A percentile compares a stretch with the other conserved stretches of the same genome.
Evolutionary conservation across 2,797 vertebrate genomes (phyloP).

Genomic region (Megalops cyprinoides): DNA sequence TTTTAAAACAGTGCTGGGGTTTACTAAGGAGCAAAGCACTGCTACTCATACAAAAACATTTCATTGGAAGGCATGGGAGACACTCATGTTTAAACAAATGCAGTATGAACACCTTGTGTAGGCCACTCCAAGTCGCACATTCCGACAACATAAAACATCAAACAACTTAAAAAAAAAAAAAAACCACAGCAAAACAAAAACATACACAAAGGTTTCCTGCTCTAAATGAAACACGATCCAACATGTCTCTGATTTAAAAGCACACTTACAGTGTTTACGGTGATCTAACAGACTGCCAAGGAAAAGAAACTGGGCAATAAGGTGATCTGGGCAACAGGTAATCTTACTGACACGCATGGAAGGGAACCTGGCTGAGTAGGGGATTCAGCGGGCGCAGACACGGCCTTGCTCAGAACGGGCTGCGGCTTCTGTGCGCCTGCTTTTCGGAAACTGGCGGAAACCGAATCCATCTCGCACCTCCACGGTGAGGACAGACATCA

Average conservation of each 20-base stretch:
- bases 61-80: neutral
- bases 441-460: constrained; percentile 53
- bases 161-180: constrained; percentile 45
- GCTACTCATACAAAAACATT: constrained; percentile 16
- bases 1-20: neutral
- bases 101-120: constrained; percentile 22
- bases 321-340: no score
- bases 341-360: no score
- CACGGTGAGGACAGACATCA: constrained; percentile 56
- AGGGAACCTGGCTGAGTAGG: constrained; percentile 18
- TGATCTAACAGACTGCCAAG: constrained; percentile 40
- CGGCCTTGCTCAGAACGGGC: constrained; percentile 41
- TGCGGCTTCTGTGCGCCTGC: constrained; percentile 51
- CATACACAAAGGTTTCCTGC: constrained; percentile 41
- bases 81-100: constrained; percentile 28
- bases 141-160: constrained; percentile 49
- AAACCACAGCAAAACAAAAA: constrained; percentile 19
- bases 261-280: constrained; percentile 49
- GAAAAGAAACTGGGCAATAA: constrained; percentile 16
- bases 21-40: neutral
- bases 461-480: constrained; percentile 54
- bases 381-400: neutral
- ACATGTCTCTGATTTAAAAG: constrained; percentile 49
- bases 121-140: constrained; percentile 24
- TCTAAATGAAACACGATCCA: constrained; percentile 50